Percentiles rank a stretch among this genome's conserved stretches.
Conservation (phyloP, 2,113 vertebrate species). For the Colistium nudipinnis region DNA sequence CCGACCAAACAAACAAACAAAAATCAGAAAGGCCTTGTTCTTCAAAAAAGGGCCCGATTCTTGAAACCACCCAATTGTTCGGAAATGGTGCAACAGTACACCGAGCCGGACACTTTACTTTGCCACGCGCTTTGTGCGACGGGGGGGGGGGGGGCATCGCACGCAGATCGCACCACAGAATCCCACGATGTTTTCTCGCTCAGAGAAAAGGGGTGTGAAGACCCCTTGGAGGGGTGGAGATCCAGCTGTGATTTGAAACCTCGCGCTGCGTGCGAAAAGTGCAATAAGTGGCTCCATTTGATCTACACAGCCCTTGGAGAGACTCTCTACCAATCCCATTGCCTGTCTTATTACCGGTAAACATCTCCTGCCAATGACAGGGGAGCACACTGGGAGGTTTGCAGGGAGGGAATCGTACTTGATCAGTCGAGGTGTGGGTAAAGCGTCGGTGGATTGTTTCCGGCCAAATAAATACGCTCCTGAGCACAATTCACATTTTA, state of each 20-base stretch:
- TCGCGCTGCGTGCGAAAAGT: not conserved
- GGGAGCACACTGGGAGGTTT: not conserved
- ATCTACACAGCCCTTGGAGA: not conserved
- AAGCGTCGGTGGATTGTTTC: not conserved
- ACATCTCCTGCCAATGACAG: too few species aligned
- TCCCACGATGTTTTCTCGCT: constrained; percentile 14
- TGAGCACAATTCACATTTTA: not conserved
- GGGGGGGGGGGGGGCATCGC: not conserved
- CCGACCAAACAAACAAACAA: constrained; percentile 1
- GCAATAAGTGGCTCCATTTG: constrained; percentile 31
- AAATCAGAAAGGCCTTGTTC: not conserved
- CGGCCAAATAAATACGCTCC: not conserved
- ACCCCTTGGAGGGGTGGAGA: not conserved
- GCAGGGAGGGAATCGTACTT: not conserved
- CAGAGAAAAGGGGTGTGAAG: not conserved
- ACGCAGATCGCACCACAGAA: not conserved
- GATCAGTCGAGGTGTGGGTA: not conserved
- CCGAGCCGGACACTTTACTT: constrained; percentile 1
- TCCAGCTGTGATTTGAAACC: constrained; percentile 41
- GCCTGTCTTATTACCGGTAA: not conserved
- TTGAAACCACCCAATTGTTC: not conserved
- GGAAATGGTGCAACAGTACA: not conserved
- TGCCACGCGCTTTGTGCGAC: not conserved
- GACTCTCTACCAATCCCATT: not conserved
- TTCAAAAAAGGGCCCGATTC: not conserved